Conservation (phyloP, 2,113 vertebrate genomes). For the Ciconia stormi region DNA sequence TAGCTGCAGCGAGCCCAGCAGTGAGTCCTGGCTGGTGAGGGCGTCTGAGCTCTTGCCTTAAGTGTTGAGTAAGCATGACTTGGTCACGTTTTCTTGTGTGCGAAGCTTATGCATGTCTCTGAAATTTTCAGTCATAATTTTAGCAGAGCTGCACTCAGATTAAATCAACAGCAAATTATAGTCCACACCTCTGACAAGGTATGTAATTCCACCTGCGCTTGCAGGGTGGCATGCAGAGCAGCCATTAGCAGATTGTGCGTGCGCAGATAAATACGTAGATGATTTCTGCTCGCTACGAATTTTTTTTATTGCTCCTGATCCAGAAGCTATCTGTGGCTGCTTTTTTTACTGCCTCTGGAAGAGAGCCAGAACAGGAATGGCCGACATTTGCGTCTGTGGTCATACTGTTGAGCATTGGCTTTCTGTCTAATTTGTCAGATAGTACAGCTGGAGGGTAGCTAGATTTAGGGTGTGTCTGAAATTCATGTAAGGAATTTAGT, state of each 20-base stretch:
- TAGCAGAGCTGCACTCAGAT: background rate
- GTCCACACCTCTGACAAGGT: background rate
- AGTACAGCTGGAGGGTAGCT: background rate
- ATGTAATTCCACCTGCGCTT: background rate
- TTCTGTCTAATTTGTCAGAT: background rate
- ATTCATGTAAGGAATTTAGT: background rate
- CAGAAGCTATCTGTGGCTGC: background rate
- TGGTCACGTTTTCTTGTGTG: background rate
- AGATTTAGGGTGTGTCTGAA: background rate
- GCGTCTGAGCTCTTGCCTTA: background rate
- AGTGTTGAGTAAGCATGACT: accelerated
- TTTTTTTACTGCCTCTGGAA: background rate
- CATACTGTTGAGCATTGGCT: background rate
- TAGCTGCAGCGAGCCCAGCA: accelerated
- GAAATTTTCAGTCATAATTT: background rate
- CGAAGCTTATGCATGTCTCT: accelerated
- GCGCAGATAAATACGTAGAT: accelerated
- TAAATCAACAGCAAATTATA: background rate
- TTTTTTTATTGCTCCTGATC: background rate
- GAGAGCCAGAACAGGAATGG: background rate
- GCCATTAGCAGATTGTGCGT: accelerated
- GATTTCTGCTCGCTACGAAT: background rate
- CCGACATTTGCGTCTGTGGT: too few species aligned
- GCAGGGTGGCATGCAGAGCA: background rate
- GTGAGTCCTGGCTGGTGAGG: background rate